Evolutionary conservation across 1,140 invertebrate species (phyloP), one percentile per base, ranked within the genome.

Genomic region (Drosophila bocqueti): DNA sequence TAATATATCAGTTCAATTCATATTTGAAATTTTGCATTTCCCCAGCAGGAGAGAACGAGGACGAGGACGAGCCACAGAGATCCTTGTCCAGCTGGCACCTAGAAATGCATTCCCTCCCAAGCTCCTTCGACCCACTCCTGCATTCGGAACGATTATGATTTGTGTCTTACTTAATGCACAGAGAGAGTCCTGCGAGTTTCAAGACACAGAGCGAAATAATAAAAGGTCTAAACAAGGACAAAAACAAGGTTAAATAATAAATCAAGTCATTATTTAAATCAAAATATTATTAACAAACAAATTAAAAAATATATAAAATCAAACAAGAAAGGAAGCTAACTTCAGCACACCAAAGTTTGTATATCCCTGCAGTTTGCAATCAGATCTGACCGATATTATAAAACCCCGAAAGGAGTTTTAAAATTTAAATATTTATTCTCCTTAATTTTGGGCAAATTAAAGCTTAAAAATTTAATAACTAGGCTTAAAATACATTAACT

Each of bases 101-200:
- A 34, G 43, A 38, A 24, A 42, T 59, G 40, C 18, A 42, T 1
- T 31, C 36, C 29, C 36, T 13, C 31, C 34, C n/a, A 1, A 15
- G 4, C 13, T 10, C 21, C 21, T 15, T 6, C 26, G 3, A 4
- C 26, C 5, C 26, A 26, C 29, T 7, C 34, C 26, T 31, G 83
- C 72, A 83, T 74, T 55, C 9, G 34, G 34, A 3, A 82, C 89
- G 89, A 91, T 91, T 91, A 91, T 91, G 87, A 91, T 91, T 91
- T 91, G 87, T 91, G 87, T 91, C 87, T 91, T 91, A 91, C 87
- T 91, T 91, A 91, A 91, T 91, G 89, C 89, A 91, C 73, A 90
- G 81, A 69, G 46, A 49, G 46, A 49, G 63, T 76, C 55, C 75
- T 61, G 40, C 63, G 36, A 58, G 45, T 68, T 69, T 29, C 18